phyloP scores from a whole-genome alignment of 2,113 vertebrate genomes.

The Glaucidium brasilianum region DNA sequence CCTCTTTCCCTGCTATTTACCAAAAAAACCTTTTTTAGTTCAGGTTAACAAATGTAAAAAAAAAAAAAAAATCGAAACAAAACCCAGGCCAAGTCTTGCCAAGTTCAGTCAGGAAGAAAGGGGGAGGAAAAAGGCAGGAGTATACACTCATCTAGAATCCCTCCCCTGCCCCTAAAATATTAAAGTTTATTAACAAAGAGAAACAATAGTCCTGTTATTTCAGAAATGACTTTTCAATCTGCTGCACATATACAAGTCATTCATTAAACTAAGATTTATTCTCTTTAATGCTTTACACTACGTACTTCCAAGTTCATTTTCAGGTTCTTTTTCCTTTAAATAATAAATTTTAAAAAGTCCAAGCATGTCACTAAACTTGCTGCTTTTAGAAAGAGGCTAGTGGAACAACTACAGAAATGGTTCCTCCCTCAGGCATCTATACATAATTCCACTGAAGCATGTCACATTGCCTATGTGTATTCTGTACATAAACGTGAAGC shows the following conservation, averaged over 20 bases:
- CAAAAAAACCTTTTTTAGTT: not conserved
- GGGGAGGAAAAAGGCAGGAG: not conserved
- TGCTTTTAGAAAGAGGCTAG: not conserved
- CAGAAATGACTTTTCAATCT: not conserved
- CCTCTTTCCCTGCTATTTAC: not conserved
- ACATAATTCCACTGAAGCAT: rapidly evolving
- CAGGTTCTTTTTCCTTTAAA: not conserved
- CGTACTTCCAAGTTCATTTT: not conserved
- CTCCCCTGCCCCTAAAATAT: not conserved
- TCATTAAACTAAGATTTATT: not conserved
- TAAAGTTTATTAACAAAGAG: not conserved
- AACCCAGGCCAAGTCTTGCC: not conserved
- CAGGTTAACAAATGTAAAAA: not conserved
- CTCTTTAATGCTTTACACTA: not conserved
- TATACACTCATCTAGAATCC: not conserved
- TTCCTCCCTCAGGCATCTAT: not conserved
- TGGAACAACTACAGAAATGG: not conserved
- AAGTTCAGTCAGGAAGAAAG: not conserved
- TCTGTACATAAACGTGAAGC: not conserved
- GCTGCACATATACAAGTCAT: not conserved
- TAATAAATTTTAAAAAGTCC: not conserved
- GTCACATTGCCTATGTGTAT: not conserved
- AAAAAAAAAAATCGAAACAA: not conserved
- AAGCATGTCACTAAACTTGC: not conserved
- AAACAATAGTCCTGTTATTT: not conserved